Conservation (phyloP, 1,140 invertebrate species). For the Plodia interpunctella region DNA sequence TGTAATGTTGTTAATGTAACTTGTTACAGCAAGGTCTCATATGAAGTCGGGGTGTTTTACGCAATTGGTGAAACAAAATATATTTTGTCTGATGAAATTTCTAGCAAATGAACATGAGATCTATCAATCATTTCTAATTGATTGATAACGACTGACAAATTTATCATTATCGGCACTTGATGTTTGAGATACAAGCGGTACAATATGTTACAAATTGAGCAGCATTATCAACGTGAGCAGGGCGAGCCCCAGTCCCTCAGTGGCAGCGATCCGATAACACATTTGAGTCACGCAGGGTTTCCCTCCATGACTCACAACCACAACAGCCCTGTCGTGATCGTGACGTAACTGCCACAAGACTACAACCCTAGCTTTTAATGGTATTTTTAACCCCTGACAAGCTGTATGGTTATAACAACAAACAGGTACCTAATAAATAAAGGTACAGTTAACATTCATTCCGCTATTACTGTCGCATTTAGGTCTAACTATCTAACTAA, state of each 20-base stretch:
- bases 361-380: conserved; percentile 17
- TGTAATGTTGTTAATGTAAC: not conserved
- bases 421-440: not conserved
- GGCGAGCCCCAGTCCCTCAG: not conserved
- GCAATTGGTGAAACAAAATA: too few species aligned
- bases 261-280: conserved; percentile 38
- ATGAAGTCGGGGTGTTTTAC: too few species aligned
- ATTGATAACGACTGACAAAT: too few species aligned
- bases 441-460: too few species aligned
- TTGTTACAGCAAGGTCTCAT: not conserved
- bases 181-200: not conserved
- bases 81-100: too few species aligned
- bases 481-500: too few species aligned
- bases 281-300: conserved; percentile 62
- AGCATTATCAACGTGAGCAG: conserved; percentile 11
- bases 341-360: conserved; percentile 14
- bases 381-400: not conserved
- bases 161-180: not conserved
- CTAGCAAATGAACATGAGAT: too few species aligned
- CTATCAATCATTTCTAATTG: too few species aligned
- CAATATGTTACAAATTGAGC: conserved; percentile 1
- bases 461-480: too few species aligned
- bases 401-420: not conserved
- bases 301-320: conserved; percentile 46
- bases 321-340: not conserved